A percentile compares a stretch with the other conserved stretches of the same genome.
Evolutionary conservation across 2,797 vertebrate genomes (phyloP).

Genomic region (Botia almorhae): DNA sequence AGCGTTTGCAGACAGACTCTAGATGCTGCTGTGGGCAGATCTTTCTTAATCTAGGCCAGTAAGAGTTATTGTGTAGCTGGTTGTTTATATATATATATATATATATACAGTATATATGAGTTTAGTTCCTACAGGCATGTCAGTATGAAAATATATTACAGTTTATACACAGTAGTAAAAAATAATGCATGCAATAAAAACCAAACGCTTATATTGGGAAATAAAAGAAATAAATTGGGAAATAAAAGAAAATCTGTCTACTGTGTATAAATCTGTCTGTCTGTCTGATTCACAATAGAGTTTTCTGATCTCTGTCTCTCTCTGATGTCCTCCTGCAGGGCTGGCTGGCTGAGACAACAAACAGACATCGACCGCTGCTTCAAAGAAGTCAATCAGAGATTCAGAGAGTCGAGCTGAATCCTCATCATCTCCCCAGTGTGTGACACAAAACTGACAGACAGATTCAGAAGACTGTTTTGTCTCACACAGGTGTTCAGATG

Average conservation of each 20-base stretch:
- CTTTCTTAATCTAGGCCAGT: too few species aligned
- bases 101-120: too few species aligned
- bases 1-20: too few species aligned
- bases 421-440: not conserved
- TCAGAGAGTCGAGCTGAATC: slow-evolving; percentile 21
- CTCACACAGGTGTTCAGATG: not conserved
- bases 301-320: slow-evolving; percentile 25
- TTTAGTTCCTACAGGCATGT: too few species aligned
- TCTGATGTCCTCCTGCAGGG: slow-evolving; percentile 19
- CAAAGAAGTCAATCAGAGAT: slow-evolving; percentile 30
- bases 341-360: slow-evolving; percentile 42
- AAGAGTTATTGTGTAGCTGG: too few species aligned
- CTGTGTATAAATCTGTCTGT: slow-evolving; percentile 42
- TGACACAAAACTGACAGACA: not conserved
- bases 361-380: slow-evolving; percentile 32
- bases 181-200: too few species aligned
- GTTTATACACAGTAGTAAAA: too few species aligned
- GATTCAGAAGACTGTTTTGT: not conserved
- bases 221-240: slow-evolving; percentile 37
- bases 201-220: too few species aligned
- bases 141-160: too few species aligned
- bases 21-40: too few species aligned
- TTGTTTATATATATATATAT: too few species aligned
- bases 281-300: slow-evolving; percentile 17
- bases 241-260: slow-evolving; percentile 51